Conservation (phyloP, 1,140 invertebrate genomes). For the Macrobrachium rosenbergii region DNA sequence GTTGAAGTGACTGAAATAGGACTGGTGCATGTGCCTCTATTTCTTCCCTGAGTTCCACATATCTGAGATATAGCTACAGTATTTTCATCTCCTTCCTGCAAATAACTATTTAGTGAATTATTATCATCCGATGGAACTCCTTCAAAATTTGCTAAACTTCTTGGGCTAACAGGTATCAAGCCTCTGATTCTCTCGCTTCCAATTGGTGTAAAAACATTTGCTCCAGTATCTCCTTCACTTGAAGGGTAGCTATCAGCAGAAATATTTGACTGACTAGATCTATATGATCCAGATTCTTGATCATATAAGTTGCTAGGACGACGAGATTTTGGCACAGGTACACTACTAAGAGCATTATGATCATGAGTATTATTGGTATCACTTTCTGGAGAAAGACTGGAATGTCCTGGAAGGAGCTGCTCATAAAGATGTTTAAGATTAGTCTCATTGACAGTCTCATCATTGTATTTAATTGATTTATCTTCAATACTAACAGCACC, state of each 20-base stretch:
- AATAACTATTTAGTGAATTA: slow-evolving; percentile 45
- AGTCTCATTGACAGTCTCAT: slow-evolving; percentile 43
- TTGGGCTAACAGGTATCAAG: slow-evolving; percentile 40
- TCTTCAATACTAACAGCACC: no score
- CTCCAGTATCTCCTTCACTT: slow-evolving; percentile 50
- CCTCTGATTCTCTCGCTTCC: slow-evolving; percentile 12
- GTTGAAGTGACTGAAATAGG: slow-evolving; percentile 45
- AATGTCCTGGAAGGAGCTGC: slow-evolving; percentile 31
- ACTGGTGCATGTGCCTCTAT: slow-evolving; percentile 18
- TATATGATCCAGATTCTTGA: slow-evolving; percentile 56
- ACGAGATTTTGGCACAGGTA: slow-evolving; percentile 32
- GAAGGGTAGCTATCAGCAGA: slow-evolving; percentile 50
- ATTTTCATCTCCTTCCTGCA: slow-evolving; percentile 37
- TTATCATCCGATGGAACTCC: slow-evolving; percentile 43
- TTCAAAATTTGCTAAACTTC: slow-evolving; percentile 26
- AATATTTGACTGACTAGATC: slow-evolving; percentile 50
- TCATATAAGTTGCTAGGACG: slow-evolving; percentile 42
- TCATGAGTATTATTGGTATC: neutral
- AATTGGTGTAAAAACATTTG: slow-evolving; percentile 39
- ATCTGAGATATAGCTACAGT: slow-evolving; percentile 7
- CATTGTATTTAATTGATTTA: slow-evolving; percentile 11
- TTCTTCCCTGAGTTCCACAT: slow-evolving; percentile 1
- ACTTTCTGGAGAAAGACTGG: neutral
- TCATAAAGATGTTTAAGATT: slow-evolving; percentile 51
- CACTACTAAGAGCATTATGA: neutral